Percentiles rank a stretch among this genome's conserved stretches.
These are phyloP conservation scores for Irena cyanogastra DNA, from an alignment of 2,113 vertebrate species.

Conservation along the genomic window DNA sequence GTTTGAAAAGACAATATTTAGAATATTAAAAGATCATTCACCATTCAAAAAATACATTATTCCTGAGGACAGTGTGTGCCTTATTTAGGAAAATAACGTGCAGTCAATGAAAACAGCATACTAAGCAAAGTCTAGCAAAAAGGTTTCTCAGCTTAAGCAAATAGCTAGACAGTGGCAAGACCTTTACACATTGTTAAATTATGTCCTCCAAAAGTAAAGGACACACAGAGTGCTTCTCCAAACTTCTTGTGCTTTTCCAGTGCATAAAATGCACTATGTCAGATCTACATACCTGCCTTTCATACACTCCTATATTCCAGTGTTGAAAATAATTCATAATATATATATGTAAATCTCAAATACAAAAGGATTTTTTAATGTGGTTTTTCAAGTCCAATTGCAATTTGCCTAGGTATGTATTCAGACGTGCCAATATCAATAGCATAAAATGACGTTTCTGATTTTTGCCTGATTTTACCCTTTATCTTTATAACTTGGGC, in stretches of 20 bases:
- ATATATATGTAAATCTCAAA: neutral
- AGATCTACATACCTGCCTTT: neutral
- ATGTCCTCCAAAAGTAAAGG: neutral
- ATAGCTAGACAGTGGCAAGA: neutral
- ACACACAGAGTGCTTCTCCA: neutral
- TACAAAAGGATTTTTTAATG: neutral
- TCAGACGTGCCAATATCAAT: neutral
- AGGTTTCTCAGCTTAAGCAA: slow-evolving; percentile 55
- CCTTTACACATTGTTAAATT: neutral
- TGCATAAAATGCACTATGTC: neutral
- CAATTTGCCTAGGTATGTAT: neutral
- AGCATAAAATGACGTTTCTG: neutral
- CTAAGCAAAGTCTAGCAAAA: slow-evolving; percentile 48
- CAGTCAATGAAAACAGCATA: slow-evolving; percentile 60
- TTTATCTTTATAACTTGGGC: neutral
- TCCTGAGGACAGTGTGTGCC: slow-evolving; percentile 76
- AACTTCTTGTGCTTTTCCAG: slow-evolving; percentile 24
- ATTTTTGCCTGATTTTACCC: neutral
- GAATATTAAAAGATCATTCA: slow-evolving; percentile 71
- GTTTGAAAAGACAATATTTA: slow-evolving; percentile 63
- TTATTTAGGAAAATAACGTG: slow-evolving; percentile 56
- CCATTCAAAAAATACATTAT: slow-evolving; percentile 71
- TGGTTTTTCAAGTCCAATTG: neutral
- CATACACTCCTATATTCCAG: neutral
- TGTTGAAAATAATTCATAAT: neutral